Evolutionary conservation across 2,113 vertebrate genomes (phyloP).

Genomic region (Bungarus multicinctus): DNA sequence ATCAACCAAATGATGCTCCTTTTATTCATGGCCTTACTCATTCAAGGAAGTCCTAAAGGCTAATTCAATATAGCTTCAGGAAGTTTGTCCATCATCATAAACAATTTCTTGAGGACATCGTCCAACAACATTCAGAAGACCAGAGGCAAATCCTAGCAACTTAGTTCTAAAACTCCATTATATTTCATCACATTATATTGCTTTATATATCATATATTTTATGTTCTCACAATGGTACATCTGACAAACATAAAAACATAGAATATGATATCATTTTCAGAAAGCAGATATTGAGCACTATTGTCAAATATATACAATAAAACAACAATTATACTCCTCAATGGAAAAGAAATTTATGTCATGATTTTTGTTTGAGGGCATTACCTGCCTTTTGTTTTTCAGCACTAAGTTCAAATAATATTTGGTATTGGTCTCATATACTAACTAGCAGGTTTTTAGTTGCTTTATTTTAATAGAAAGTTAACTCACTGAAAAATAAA

Average conservation of each 20-base stretch:
- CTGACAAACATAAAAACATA: background rate
- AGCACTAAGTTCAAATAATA: slow-evolving; percentile 26
- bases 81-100: background rate
- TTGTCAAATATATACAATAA: background rate
- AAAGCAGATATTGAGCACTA: background rate
- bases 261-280: background rate
- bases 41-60: background rate
- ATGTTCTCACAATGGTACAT: background rate
- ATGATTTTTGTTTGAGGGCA: slow-evolving; percentile 9
- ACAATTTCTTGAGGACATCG: background rate
- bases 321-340: slow-evolving; percentile 5
- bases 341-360: background rate
- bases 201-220: background rate
- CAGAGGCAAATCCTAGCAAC: background rate
- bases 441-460: slow-evolving; percentile 47
- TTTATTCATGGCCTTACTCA: background rate
- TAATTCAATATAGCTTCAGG: background rate
- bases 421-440: slow-evolving; percentile 35
- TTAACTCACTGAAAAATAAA: slow-evolving; percentile 56
- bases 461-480: slow-evolving; percentile 51
- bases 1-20: background rate
- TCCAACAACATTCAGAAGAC: background rate
- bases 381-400: slow-evolving; percentile 3
- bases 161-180: background rate
- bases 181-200: background rate